Percentiles rank a stretch among this genome's conserved stretches.
Conservation (phyloP, 2,797 vertebrate genomes). For the Muscicapa striata region DNA sequence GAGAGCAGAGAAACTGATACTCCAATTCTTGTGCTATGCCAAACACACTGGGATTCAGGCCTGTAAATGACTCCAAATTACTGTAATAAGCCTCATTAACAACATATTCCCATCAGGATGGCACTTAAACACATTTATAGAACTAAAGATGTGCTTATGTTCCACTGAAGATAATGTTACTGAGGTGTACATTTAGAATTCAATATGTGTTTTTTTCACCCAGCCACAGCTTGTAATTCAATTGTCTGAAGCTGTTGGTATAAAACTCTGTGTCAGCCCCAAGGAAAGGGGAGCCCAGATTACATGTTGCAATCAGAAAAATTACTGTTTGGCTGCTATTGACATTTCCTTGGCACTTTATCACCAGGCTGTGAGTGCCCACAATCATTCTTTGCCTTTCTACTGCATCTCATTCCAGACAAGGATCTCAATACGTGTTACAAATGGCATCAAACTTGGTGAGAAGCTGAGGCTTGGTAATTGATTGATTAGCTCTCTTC, state of each 20-base stretch:
- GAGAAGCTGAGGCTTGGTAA: background rate
- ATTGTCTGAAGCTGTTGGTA: background rate
- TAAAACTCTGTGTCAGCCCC: background rate
- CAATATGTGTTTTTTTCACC: background rate
- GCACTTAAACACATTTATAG: background rate
- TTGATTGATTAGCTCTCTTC: conserved; percentile 56
- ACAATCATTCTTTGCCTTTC: conserved; percentile 8
- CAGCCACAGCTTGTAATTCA: background rate
- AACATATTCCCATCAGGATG: background rate
- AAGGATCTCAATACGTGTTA: background rate
- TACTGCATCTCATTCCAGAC: background rate
- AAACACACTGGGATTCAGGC: background rate
- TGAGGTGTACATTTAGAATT: background rate
- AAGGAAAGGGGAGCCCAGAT: background rate
- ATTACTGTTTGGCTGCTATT: conserved; percentile 35
- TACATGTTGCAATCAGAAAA: conserved; percentile 5
- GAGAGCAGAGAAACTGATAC: background rate
- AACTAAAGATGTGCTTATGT: background rate
- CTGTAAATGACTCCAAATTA: background rate
- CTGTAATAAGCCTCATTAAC: conserved; percentile 23
- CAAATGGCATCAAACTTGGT: background rate
- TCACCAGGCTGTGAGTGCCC: background rate
- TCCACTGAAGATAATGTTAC: background rate
- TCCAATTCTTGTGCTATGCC: background rate
- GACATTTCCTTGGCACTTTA: conserved; percentile 21